These are phyloP conservation scores for Esperia sulphurella DNA, from an alignment of 2,888 invertebrate genomes.

Conservation along the genomic window DNA sequence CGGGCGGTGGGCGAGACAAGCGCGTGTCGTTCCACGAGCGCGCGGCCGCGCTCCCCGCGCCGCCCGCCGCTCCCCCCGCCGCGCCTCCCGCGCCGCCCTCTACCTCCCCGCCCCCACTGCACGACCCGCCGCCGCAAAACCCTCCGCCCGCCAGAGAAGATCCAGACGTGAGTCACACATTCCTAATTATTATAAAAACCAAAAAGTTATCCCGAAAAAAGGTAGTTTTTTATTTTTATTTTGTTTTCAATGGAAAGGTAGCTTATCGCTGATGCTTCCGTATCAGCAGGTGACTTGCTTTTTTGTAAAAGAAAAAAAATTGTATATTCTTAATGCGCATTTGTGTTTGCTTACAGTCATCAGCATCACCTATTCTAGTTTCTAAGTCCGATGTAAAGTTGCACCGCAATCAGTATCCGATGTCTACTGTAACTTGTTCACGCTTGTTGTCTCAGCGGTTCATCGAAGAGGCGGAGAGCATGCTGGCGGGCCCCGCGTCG, in stretches of 20 bases:
- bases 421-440: background rate
- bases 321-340: too few relatives aligned
- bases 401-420: too few relatives aligned
- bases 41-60: slow-evolving; percentile 31
- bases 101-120: slow-evolving; percentile 24
- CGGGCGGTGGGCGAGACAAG: slow-evolving; percentile 70
- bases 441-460: slow-evolving; percentile 80
- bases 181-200: too few relatives aligned
- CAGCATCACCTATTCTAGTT: too few relatives aligned
- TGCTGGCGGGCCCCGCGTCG: slow-evolving; percentile 87
- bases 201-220: too few relatives aligned
- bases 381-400: too few relatives aligned
- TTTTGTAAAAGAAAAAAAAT: too few relatives aligned
- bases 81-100: slow-evolving; percentile 20
- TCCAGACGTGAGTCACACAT: slow-evolving; percentile 84
- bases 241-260: too few relatives aligned
- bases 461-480: slow-evolving; percentile 87
- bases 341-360: too few relatives aligned
- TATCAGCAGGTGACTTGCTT: too few relatives aligned
- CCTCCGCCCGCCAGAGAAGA: slow-evolving; percentile 79
- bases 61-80: slow-evolving; percentile 17
- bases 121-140: slow-evolving; percentile 30
- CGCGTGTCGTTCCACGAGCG: slow-evolving; percentile 89
- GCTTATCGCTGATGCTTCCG: too few relatives aligned
- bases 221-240: too few relatives aligned